Evolutionary conservation across 2,113 vertebrate species (phyloP).

Genomic region (Halichoeres trimaculatus): DNA sequence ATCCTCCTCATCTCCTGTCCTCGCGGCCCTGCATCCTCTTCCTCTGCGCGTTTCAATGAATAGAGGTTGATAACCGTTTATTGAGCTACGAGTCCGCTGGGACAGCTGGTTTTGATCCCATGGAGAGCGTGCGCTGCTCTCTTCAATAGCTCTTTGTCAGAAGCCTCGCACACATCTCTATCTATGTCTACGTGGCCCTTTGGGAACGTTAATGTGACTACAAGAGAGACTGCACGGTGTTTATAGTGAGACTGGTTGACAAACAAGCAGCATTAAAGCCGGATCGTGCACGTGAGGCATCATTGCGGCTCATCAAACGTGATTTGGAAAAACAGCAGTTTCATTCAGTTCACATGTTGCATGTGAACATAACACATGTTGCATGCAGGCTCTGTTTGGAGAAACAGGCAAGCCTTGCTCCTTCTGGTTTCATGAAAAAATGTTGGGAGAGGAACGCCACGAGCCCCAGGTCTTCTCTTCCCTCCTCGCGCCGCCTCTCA

Average conservation of each 20-base stretch:
- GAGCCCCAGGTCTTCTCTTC: constrained; percentile 19
- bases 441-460: constrained; percentile 3
- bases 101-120: constrained; percentile 53
- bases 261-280: background rate
- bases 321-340: background rate
- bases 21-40: background rate
- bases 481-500: constrained; percentile 24
- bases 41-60: constrained; percentile 33
- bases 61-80: constrained; percentile 56
- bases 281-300: background rate
- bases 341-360: background rate
- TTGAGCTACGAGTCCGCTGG: constrained; percentile 44
- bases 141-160: constrained; percentile 20
- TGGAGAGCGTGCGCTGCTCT: constrained; percentile 27
- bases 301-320: background rate
- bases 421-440: constrained; percentile 9
- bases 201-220: constrained; percentile 4
- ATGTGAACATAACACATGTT: background rate
- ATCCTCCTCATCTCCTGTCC: background rate
- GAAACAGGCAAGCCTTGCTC: background rate
- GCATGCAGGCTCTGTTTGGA: background rate
- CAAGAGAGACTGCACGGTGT: background rate
- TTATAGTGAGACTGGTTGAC: constrained; percentile 14
- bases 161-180: constrained; percentile 23
- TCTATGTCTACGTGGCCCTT: constrained; percentile 10